Evolutionary conservation across 2,113 vertebrate genomes (phyloP).

Genomic region (Ptychochromis oligacanthus): DNA sequence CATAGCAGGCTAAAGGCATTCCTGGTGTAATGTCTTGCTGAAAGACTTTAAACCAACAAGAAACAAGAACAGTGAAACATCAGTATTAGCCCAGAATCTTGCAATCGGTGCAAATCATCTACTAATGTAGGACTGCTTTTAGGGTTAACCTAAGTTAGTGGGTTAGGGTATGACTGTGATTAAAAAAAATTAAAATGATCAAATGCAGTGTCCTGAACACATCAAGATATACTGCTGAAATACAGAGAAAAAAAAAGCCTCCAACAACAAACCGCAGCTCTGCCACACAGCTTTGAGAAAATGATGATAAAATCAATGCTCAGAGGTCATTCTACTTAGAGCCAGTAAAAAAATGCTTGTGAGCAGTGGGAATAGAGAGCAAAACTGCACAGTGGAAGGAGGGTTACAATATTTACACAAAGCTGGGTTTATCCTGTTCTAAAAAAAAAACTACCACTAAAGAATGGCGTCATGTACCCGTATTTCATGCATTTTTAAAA

Average conservation of each 20-base stretch:
- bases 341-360: constrained; percentile 11
- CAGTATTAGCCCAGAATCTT: not conserved
- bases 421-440: not conserved
- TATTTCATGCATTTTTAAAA: constrained; percentile 26
- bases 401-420: constrained; percentile 5
- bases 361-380: constrained; percentile 17
- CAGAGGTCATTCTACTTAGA: constrained; percentile 34
- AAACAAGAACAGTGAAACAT: not conserved
- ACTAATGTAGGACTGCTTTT: not conserved
- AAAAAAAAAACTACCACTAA: not conserved
- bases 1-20: not conserved
- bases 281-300: constrained; percentile 10
- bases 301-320: constrained; percentile 47
- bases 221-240: not conserved
- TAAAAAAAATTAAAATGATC: not conserved
- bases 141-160: not conserved
- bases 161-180: not conserved
- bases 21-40: not conserved
- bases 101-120: not conserved
- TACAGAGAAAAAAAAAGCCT: not conserved
- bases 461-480: not conserved
- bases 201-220: not conserved
- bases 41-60: not conserved
- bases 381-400: constrained; percentile 20
- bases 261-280: not conserved